Conservation (phyloP, 2,113 vertebrate species). For the Cyprinus carpio region DNA sequence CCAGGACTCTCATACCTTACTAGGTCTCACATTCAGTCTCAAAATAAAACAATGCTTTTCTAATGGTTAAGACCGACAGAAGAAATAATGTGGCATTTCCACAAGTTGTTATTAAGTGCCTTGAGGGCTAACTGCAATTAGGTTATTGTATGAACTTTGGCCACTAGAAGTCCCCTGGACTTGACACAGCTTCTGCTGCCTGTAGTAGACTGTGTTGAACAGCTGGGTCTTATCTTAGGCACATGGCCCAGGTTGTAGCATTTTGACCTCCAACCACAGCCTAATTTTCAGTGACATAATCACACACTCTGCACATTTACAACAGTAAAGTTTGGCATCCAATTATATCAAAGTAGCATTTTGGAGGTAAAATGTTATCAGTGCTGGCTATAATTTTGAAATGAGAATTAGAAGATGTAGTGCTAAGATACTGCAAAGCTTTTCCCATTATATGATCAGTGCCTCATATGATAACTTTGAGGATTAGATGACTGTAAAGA, state of each 20-base stretch:
- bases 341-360: not conserved
- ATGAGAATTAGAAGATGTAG: too few species aligned
- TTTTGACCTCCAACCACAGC: not conserved
- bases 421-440: not conserved
- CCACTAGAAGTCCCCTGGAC: not conserved
- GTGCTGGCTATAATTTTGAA: not conserved
- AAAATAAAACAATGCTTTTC: not conserved
- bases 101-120: constrained; percentile 20
- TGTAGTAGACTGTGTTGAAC: not conserved
- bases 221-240: not conserved
- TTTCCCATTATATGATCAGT: not conserved
- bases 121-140: constrained; percentile 10
- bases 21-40: constrained; percentile 34
- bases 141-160: constrained; percentile 5
- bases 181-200: not conserved
- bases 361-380: not conserved
- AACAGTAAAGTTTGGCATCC: not conserved
- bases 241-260: not conserved
- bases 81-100: constrained; percentile 9
- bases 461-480: not conserved
- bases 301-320: not conserved
- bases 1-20: constrained; percentile 44
- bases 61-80: constrained; percentile 2
- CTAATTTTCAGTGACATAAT: not conserved
- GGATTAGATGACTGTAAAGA: not conserved